phyloP scores from a whole-genome alignment of 2,888 invertebrate genomes.

The Agrochola macilenta region DNA sequence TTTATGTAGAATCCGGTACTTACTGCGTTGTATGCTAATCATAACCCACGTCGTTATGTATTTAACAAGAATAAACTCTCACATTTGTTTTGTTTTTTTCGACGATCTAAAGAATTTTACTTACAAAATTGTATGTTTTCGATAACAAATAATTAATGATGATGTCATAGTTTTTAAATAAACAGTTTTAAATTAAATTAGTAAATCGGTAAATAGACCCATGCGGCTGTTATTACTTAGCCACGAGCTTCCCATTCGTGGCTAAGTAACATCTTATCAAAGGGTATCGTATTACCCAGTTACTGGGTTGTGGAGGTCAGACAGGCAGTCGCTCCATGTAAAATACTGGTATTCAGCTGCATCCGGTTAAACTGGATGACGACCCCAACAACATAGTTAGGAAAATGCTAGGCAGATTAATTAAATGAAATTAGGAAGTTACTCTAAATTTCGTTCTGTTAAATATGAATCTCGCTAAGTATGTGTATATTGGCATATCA shows the following conservation, averaged over 20 bases:
- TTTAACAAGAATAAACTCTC: neutral
- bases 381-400: too few relatives aligned
- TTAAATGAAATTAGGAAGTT: neutral
- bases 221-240: too few relatives aligned
- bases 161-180: neutral
- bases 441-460: neutral
- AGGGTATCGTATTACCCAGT: too few relatives aligned
- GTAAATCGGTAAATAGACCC: too few relatives aligned
- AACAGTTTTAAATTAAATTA: neutral
- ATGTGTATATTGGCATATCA: too few relatives aligned
- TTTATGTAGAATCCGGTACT: neutral
- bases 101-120: neutral
- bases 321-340: too few relatives aligned
- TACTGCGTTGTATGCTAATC: neutral
- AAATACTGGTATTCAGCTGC: too few relatives aligned
- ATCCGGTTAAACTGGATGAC: too few relatives aligned
- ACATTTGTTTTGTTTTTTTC: neutral
- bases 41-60: neutral
- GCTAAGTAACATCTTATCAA: too few relatives aligned
- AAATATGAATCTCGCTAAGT: neutral
- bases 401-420: too few relatives aligned
- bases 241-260: too few relatives aligned
- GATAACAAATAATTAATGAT: neutral
- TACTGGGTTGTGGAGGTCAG: too few relatives aligned
- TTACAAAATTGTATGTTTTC: neutral